Evolutionary conservation across 2,888 invertebrate genomes (phyloP), one percentile per base, ranked within the genome.

Genomic region (Pediacus dermestoides): DNA sequence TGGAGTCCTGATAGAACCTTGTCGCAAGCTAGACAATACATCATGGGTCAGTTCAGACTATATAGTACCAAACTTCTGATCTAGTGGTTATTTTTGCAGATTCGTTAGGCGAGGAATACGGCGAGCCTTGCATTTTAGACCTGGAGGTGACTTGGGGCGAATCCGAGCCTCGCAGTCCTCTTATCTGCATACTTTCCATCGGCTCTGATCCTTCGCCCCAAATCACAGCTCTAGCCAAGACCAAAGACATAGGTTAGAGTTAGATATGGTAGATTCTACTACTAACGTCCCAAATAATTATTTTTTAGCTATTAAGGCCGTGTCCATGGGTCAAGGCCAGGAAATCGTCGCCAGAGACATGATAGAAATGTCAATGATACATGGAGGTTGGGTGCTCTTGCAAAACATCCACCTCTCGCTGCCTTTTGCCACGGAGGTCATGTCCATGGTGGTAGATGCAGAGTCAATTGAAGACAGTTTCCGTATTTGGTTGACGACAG

Each of bases 241-340:
- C 81, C 34, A 88, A 88, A 70, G 83, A 85, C 56, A 85, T 88
- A 39, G 76, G 92, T 92, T 72, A 75, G 80, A 68, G 16, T n/a
- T n/a, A n/a, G n/a, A n/a, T n/a, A n/a, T n/a, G n/a, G n/a, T n/a
- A n/a, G n/a, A n/a, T n/a, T n/a, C n/a, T n/a, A n/a, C n/a, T n/a
- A n/a, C 10, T 31, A 12, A 16, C 42, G 40, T n/a, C n/a, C n/a
- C n/a, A n/a, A n/a, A n/a, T n/a, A n/a, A n/a, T n/a, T n/a, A n/a
- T n/a, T 46, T 63, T 68, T 4, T 59, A 88, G 88, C 75, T 39
- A 64, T 89, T 8, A 84, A 85, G 63, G 82, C 88, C 1, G 91
- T 96, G 3, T 96, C 95, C 3, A 95, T 96, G 95, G 96, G 96
- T 2, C 96, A 96, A 76, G 96, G 95, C 0, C 95, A 96, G 73